Evolutionary conservation across 1,140 invertebrate species (phyloP), one percentile per base, ranked within the genome.

Genomic region (Brachionus rotundiformis): DNA sequence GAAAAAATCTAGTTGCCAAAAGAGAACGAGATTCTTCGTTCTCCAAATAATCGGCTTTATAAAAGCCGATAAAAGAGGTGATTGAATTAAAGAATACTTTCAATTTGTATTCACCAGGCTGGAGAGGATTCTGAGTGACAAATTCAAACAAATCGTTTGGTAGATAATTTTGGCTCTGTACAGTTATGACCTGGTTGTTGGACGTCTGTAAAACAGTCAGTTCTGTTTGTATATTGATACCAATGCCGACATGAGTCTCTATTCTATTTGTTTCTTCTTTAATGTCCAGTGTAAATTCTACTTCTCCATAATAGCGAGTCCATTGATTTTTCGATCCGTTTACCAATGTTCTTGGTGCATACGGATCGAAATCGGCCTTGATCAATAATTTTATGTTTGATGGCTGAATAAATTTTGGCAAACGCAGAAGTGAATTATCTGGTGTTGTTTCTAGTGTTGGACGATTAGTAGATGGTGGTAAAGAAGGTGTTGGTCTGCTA

Each of bases 1-100:
- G 76, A 10, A 44, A 29, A 79, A 79, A 79, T 59, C 76, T 31
- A 36, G 76, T 79, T 25, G 76, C 76, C 47, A 79, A 59, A 29
- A 59, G 23, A 41, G 76, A 79, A 23, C 76, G 19, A 49, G 47
- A 27, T 59, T 25, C 25, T 13, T 13, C 19, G 19, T 39, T 25
- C 31, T 79, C 76, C 19, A 79, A 63, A 63, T 79, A 79, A 19
- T 79, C 76, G 25, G 44, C 76, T 33, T 39, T 33, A 23, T 59
- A 79, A 27, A 79, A 79, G 23, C 76, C 76, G 3, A 25, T 61
- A 25, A 41, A 59, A 29, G 76, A 54, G n/a, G 76, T 79, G 13
- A 79, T 39, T 33, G 16, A 27, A 54, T 79, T 31, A 63, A 39
- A 63, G 6, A 10, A 36, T 5, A 63, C 13, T 31, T 41, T 59